Percentiles rank a stretch among this genome's conserved stretches.
phyloP scores from a whole-genome alignment of 2,888 invertebrate species.

The Syrista parreyssii region DNA sequence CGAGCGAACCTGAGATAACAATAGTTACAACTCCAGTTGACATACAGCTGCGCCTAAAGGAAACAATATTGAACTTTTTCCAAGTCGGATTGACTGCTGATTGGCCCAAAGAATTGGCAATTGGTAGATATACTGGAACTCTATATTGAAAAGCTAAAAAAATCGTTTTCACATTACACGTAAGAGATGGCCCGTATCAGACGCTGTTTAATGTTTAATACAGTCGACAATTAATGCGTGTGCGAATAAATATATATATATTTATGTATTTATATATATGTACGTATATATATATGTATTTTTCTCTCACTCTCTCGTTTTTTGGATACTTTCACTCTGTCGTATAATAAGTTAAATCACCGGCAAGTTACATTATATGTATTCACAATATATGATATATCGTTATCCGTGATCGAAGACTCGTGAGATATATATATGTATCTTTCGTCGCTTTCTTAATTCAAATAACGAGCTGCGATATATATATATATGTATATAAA shows the following conservation, averaged over 20 bases:
- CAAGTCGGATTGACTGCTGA: constrained; percentile 60
- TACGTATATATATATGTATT: constrained; percentile 4
- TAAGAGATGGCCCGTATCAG: constrained; percentile 29
- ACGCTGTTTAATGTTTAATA: constrained; percentile 4
- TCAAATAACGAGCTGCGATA: constrained; percentile 45
- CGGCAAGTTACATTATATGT: background rate
- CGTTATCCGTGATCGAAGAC: background rate
- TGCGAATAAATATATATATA: constrained; percentile 5
- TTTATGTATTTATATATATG: constrained; percentile 6
- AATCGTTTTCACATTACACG: constrained; percentile 44
- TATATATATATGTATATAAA: constrained; percentile 13
- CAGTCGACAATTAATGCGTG: constrained; percentile 10
- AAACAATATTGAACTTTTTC: constrained; percentile 55
- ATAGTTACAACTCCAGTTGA: constrained; percentile 62
- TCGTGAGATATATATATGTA: constrained; percentile 25
- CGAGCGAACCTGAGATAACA: constrained; percentile 48
- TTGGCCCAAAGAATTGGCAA: constrained; percentile 61
- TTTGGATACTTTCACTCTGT: background rate
- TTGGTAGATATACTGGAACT: constrained; percentile 60
- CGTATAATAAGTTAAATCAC: background rate
- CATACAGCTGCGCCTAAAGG: constrained; percentile 63
- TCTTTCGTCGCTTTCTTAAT: constrained; percentile 43
- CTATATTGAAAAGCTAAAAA: constrained; percentile 52
- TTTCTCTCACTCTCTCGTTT: constrained; percentile 9
- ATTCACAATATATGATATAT: background rate